These are phyloP conservation scores for Miltochrista miniata DNA, from an alignment of 2,888 invertebrate genomes.

Conservation along the genomic window DNA sequence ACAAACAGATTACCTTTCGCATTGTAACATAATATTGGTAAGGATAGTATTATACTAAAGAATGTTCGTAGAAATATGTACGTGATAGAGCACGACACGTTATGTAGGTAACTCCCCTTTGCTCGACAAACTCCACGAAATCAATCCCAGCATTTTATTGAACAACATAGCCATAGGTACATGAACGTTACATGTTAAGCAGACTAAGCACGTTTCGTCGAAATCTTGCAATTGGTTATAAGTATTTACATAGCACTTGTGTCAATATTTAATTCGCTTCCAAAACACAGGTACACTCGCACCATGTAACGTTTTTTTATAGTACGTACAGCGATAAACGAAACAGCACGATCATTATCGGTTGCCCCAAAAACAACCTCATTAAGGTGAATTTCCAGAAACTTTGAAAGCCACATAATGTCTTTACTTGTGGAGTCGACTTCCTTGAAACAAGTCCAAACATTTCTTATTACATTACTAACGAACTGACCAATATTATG, in stretches of 20 bases:
- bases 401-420: constrained; percentile 1
- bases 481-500: too few species aligned
- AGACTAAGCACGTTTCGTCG: constrained; percentile 1
- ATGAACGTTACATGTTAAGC: background rate
- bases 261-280: background rate
- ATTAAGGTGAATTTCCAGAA: constrained; percentile 4
- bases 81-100: too few species aligned
- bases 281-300: background rate
- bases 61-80: too few species aligned
- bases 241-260: background rate
- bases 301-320: background rate
- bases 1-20: too few species aligned
- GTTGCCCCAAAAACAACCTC: background rate
- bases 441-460: background rate
- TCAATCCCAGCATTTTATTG: background rate
- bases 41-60: too few species aligned
- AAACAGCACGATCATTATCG: constrained; percentile 2
- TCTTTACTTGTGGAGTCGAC: background rate
- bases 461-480: background rate
- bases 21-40: too few species aligned
- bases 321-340: background rate
- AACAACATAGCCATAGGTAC: constrained; percentile 1
- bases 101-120: too few species aligned
- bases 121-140: too few species aligned
- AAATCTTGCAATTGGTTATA: background rate